Evolutionary conservation across 1,140 invertebrate species (phyloP).

Genomic region (Hypothenemus hampei): DNA sequence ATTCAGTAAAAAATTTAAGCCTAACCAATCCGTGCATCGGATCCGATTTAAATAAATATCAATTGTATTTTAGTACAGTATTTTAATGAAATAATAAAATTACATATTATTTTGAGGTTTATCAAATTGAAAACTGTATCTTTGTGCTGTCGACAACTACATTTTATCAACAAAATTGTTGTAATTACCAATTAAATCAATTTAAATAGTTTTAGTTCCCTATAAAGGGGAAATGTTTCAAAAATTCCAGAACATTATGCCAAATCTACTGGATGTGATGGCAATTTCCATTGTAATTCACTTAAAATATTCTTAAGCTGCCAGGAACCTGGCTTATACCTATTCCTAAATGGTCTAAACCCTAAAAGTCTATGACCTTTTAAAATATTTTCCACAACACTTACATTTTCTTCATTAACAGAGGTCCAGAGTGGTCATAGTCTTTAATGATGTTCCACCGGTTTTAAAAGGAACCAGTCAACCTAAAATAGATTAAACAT

Average conservation of each 20-base stretch:
- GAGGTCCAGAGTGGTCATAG: too few relatives aligned
- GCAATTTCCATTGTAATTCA: too few relatives aligned
- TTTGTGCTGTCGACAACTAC: neutral
- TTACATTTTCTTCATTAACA: neutral
- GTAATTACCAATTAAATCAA: neutral
- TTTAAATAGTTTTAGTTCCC: neutral
- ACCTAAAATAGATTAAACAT: too few relatives aligned
- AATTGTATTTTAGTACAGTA: constrained; percentile 1
- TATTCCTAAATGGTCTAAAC: too few relatives aligned
- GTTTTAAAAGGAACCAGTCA: too few relatives aligned
- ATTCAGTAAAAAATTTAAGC: neutral
- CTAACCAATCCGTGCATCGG: neutral
- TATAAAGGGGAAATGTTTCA: neutral
- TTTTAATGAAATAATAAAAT: constrained; percentile 1
- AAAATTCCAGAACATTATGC: too few relatives aligned
- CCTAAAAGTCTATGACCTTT: too few relatives aligned
- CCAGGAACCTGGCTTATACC: too few relatives aligned
- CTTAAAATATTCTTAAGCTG: too few relatives aligned
- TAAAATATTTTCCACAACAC: too few relatives aligned
- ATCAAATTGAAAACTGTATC: constrained; percentile 1
- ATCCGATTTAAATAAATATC: constrained; percentile 1
- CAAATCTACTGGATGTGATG: too few relatives aligned
- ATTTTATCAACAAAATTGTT: neutral
- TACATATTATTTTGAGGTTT: constrained; percentile 2
- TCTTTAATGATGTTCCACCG: too few relatives aligned